Evolutionary conservation across 2,113 vertebrate genomes (phyloP), one percentile per base, ranked within the genome.

Genomic region (Alosa alosa): DNA sequence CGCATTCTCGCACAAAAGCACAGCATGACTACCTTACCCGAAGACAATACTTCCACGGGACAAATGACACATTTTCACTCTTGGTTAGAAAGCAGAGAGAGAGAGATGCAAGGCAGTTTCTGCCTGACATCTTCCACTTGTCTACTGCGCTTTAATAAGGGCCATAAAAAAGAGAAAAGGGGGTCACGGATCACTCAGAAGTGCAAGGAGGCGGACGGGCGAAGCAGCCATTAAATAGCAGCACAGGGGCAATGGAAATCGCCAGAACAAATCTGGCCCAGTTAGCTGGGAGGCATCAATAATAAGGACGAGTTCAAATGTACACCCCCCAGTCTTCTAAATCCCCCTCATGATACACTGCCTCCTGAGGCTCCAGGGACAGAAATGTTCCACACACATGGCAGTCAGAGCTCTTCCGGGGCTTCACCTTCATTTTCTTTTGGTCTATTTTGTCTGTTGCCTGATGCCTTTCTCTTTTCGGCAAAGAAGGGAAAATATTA

Each of bases 211-310:
- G 83, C 87, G 39, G 50, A 86, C 78, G 88, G 41, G 88, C 90
- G 91, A 90, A 93, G 90, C 87, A 87, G 85, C 90, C 90, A 88
- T 94, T 91, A 92, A 86, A 89, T 88, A 90, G 88, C 86, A 92
- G 75, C 82, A 87, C 89, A 91, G 92, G 50, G 92, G 88, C 86
- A 89, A 39, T 31, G 90, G 89, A 93, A 94, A 94, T 89, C 89
- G 88, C 91, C 92, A 88, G 83, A 90, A 93, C 92, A 92, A 94
- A 93, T 90, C 88, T 91, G 91, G 87, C 90, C 92, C 87, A 92
- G 90, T 93, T 93, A 90, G 90, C 92, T 90, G 87, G 45, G 88
- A 91, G 91, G 92, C 91, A 89, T 90, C 91, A 87, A 87, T 92
- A 93, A 90, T 89, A 89, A 91, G 87, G 90, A 88, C 86, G 86